Evolutionary conservation across 2,888 invertebrate species (phyloP).

Genomic region (Caenorhabditis wallacei): DNA sequence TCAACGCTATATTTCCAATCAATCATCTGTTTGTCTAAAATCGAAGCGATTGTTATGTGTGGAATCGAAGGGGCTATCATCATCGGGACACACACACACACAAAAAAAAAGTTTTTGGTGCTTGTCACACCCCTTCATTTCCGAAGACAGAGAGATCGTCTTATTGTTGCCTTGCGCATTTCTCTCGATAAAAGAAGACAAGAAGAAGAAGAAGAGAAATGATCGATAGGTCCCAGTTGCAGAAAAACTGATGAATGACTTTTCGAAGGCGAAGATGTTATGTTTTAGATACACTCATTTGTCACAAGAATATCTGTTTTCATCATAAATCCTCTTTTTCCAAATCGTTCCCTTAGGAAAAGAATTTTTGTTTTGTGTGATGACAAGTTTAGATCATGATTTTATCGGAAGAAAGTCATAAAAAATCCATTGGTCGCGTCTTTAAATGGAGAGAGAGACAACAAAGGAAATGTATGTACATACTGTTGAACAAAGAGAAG

Average conservation of each 20-base stretch:
- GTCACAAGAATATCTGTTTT: slow-evolving; percentile 20
- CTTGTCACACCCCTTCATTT: background rate
- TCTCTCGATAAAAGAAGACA: background rate
- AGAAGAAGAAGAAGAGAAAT: slow-evolving; percentile 3
- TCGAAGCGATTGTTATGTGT: background rate
- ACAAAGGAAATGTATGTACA: background rate
- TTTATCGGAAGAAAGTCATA: background rate
- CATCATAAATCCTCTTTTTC: slow-evolving; percentile 8
- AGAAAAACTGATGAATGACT: slow-evolving; percentile 34
- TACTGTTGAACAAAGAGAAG: background rate
- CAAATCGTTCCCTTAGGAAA: background rate
- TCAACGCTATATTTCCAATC: slow-evolving; percentile 31
- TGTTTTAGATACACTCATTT: slow-evolving; percentile 17
- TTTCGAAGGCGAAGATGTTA: background rate
- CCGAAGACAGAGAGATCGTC: slow-evolving; percentile 26
- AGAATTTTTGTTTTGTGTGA: background rate
- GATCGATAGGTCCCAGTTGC: slow-evolving; percentile 60
- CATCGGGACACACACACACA: background rate
- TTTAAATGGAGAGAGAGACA: background rate
- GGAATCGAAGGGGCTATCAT: background rate
- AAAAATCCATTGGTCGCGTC: background rate
- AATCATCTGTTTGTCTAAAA: slow-evolving; percentile 24
- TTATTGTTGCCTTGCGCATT: slow-evolving; percentile 34
- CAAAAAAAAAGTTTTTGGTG: background rate
- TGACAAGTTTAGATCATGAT: background rate